A percentile compares a stretch with the other conserved stretches of the same genome.
These are phyloP conservation scores for Thaleichthys pacificus DNA, from an alignment of 2,797 vertebrate species.

Conservation along the genomic window DNA sequence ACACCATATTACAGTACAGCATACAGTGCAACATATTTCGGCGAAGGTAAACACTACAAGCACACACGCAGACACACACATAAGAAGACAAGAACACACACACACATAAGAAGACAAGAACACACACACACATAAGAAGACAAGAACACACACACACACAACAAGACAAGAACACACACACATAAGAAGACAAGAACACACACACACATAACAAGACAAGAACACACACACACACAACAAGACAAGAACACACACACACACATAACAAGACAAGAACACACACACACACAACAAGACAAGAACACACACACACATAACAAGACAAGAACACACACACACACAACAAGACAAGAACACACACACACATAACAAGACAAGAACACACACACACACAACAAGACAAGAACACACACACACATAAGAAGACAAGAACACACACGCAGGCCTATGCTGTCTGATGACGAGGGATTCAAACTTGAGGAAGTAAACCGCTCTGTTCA, in stretches of 20 bases:
- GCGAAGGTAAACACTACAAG: not conserved
- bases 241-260: not conserved
- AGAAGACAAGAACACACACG: no score
- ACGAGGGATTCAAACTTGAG: no score
- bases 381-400: not conserved
- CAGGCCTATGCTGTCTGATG: no score
- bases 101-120: not conserved
- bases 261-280: not conserved
- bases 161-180: no score
- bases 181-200: no score
- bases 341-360: not conserved
- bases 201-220: no score
- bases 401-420: conserved; percentile 3
- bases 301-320: no score
- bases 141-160: no score
- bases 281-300: not conserved
- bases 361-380: not conserved
- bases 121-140: no score
- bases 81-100: not conserved
- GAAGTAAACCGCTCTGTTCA: no score
- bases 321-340: not conserved
- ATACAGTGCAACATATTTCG: not conserved
- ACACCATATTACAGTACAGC: not conserved
- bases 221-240: not conserved
- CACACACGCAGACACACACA: not conserved